Conservation (phyloP, 2,797 vertebrate species). For the Synaphobranchus kaupii region DNA sequence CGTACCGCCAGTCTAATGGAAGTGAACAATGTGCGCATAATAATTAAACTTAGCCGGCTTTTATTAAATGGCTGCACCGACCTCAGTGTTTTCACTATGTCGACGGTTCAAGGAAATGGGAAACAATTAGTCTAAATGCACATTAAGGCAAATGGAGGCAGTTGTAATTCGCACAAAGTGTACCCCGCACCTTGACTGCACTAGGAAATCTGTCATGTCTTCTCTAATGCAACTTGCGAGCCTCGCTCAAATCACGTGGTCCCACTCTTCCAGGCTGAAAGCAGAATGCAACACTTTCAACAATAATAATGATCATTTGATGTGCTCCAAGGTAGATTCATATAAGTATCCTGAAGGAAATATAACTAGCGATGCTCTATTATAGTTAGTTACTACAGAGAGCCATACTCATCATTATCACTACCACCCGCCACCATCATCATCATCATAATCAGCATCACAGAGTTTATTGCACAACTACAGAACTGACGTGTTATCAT, state of each 20-base stretch:
- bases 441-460: neutral
- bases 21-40: neutral
- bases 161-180: neutral
- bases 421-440: neutral
- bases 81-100: neutral
- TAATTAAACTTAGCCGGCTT: neutral
- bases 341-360: neutral
- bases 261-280: neutral
- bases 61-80: neutral
- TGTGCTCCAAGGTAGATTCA: neutral
- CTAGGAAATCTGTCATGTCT: neutral
- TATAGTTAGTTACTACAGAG: neutral
- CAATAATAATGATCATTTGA: neutral
- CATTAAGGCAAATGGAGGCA: neutral
- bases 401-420: neutral
- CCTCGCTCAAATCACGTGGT: neutral
- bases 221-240: neutral
- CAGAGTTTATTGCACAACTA: neutral
- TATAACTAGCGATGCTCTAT: too few species aligned
- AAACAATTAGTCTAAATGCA: neutral
- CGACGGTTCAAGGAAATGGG: neutral
- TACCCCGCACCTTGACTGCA: neutral
- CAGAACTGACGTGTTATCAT: neutral
- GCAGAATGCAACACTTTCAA: neutral
- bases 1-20: neutral